Evolutionary conservation across 2,888 invertebrate genomes (phyloP), one percentile per base, ranked within the genome.

Genomic region (Scaptodrosophila latifasciaeformis): DNA sequence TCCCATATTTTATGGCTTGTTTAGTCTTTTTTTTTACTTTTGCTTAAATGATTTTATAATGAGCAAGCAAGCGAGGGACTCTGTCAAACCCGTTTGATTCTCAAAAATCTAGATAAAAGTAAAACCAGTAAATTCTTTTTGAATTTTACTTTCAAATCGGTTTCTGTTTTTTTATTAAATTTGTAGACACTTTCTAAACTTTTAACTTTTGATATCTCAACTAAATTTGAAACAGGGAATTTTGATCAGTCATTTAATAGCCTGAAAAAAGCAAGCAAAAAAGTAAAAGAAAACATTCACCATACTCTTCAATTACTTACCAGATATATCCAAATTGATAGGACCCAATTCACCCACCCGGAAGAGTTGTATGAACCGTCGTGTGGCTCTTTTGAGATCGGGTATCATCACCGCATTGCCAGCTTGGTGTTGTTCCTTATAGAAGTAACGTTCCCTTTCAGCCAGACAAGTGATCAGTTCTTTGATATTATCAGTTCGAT

Each of bases 401-500:
- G 94, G 94, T 45, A 89, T 89, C 0, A 88, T 71, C 0, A 90
- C 84, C 35, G 87, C 80, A 7, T 83, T 82, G 0, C 90, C 90
- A 79, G 91, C 89, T 49, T 85, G 88, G 55, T 82, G 84, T 67
- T 84, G 88, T 1, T 89, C 35, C 83, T 85, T 89, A 19, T 85
- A 66, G 29, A 84, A 82, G 62, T 85, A 87, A 1, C 88, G 88
- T 5, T 87, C 54, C 44, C 87, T 87, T 6, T 87, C 82, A 12
- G 91, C 89, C 37, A 88, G 87, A 15, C 88, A 83, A 0, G 88
- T 83, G 35, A 92, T 85, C 35, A 94, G 90, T 79, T 90, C 89
- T 17, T 89, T 85, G 57, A 95, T 91, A 83, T 93, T 89, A 87
- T 96, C 95, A n/a, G 88, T 88, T 0, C 96, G 92, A 0, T 45